Percentiles rank a stretch among this genome's conserved stretches.
Evolutionary conservation across 2,797 vertebrate species (phyloP).

Genomic region (Periophthalmus magnuspinnatus): DNA sequence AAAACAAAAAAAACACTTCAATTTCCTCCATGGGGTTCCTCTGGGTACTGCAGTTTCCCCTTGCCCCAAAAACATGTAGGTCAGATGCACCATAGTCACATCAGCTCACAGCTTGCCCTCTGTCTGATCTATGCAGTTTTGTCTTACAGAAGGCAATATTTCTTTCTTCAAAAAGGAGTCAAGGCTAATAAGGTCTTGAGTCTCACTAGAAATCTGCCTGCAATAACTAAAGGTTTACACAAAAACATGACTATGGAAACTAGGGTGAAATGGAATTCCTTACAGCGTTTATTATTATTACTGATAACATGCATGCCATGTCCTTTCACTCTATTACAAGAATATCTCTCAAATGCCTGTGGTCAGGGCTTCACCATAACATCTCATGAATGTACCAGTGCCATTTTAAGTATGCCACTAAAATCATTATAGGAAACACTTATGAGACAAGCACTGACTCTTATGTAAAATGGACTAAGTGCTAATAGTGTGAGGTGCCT

Average conservation of each 20-base stretch:
- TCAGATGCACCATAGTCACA: neutral
- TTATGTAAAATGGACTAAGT: conserved; percentile 4
- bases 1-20: neutral
- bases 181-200: no score
- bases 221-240: no score
- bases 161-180: no score
- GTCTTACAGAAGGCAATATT: no score
- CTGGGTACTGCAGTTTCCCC: neutral
- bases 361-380: neutral
- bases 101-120: neutral
- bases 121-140: no score
- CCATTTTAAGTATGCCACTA: neutral
- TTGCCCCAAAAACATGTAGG: neutral
- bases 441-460: neutral
- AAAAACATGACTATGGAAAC: neutral
- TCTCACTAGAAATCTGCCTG: neutral
- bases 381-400: neutral
- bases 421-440: conserved; percentile 6
- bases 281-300: neutral
- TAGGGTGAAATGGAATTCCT: neutral
- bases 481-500: neutral
- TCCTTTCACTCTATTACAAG: neutral
- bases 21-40: neutral
- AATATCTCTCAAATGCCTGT: conserved; percentile 3
- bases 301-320: neutral